These are phyloP conservation scores for Nephrotoma appendiculata DNA, from an alignment of 2,888 invertebrate species.

Conservation along the genomic window DNA sequence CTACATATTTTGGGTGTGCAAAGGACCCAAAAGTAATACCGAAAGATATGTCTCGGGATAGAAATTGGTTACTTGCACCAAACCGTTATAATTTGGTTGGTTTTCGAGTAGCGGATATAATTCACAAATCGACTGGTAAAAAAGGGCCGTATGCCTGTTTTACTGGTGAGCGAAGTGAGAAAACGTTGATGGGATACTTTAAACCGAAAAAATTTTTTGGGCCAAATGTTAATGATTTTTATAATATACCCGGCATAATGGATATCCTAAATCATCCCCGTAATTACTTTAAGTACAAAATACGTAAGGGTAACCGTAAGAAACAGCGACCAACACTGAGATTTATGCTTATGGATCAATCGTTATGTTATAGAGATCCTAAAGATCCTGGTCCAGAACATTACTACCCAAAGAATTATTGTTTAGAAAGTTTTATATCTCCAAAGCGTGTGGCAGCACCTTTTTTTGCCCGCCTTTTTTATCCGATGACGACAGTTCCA, in stretches of 20 bases:
- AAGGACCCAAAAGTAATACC: background rate
- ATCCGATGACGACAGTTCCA: slow-evolving; percentile 9
- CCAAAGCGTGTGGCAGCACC: background rate
- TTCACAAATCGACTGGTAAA: background rate
- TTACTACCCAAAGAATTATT: slow-evolving; percentile 21
- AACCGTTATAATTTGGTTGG: background rate
- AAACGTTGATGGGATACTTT: background rate
- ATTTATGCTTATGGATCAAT: slow-evolving; percentile 34
- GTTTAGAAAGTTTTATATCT: background rate
- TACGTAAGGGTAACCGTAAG: background rate
- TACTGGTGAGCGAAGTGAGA: background rate
- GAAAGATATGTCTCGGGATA: background rate
- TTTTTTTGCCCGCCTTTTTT: slow-evolving; percentile 2
- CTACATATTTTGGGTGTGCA: background rate
- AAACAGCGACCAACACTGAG: slow-evolving; percentile 29
- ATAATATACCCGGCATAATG: background rate
- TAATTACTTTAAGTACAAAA: background rate
- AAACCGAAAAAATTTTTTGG: background rate
- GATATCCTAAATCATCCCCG: background rate
- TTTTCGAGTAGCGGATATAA: background rate
- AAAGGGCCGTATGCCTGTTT: background rate
- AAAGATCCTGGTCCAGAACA: slow-evolving; percentile 38
- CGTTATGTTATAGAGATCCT: slow-evolving; percentile 35
- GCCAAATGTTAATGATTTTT: background rate
- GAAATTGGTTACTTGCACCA: background rate